Conservation (phyloP, 2,888 invertebrate genomes). For the Toxonevra muliebris region DNA sequence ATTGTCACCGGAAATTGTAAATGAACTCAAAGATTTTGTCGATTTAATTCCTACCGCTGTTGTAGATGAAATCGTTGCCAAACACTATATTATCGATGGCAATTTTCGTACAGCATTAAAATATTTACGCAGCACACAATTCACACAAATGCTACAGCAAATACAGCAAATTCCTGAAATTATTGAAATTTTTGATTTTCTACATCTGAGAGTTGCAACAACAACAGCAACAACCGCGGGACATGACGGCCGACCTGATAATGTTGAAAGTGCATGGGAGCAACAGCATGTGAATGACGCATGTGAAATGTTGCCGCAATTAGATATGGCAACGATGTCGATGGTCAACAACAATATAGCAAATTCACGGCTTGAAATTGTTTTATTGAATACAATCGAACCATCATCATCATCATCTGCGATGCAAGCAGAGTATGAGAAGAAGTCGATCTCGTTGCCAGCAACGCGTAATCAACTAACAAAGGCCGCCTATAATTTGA, state of each 20-base stretch:
- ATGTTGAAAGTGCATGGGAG: constrained; percentile 11
- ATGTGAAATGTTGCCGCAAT: neutral
- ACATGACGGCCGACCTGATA: constrained; percentile 17
- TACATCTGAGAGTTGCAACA: constrained; percentile 49
- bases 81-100: constrained; percentile 51
- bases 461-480: neutral
- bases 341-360: neutral
- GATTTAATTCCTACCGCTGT: constrained; percentile 47
- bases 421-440: neutral
- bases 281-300: neutral
- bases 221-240: constrained; percentile 14
- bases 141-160: constrained; percentile 44
- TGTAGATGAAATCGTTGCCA: constrained; percentile 50
- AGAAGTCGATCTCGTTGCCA: neutral
- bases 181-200: constrained; percentile 49
- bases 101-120: constrained; percentile 51
- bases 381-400: constrained; percentile 16
- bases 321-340: neutral
- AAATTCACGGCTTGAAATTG: constrained; percentile 29
- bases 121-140: constrained; percentile 50
- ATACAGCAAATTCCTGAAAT: constrained; percentile 52
- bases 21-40: constrained; percentile 51
- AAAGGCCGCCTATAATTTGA: constrained; percentile 12
- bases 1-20: constrained; percentile 51
- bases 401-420: too few relatives aligned